Evolutionary conservation across 2,888 invertebrate species (phyloP).

Genomic region (Drosophila kuntzei): DNA sequence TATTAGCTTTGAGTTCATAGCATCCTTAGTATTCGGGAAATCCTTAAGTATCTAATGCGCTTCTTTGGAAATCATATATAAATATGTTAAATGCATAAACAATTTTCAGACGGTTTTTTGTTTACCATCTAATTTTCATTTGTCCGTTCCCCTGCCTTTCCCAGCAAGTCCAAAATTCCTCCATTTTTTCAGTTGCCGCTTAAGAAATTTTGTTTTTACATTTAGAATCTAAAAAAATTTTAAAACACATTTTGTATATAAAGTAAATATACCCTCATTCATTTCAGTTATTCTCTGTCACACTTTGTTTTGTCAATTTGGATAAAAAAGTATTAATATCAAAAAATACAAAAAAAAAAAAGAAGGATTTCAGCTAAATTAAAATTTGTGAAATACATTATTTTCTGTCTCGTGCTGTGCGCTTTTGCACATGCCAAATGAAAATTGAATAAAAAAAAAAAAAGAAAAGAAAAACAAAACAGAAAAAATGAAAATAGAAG

Average conservation of each 20-base stretch:
- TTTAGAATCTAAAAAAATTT: constrained; percentile 39
- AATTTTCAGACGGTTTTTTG: constrained; percentile 38
- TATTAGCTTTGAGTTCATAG: constrained; percentile 15
- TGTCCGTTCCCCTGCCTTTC: constrained; percentile 54
- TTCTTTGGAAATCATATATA: constrained; percentile 54
- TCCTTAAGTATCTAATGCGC: constrained; percentile 10
- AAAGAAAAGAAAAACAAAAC: constrained; percentile 32
- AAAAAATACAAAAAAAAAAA: constrained; percentile 31
- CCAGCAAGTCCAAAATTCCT: constrained; percentile 41
- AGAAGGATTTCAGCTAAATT: constrained; percentile 65
- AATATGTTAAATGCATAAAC: constrained; percentile 26
- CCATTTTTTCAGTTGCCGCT: constrained; percentile 36
- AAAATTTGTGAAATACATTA: constrained; percentile 21
- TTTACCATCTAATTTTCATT: constrained; percentile 54
- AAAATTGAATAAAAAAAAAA: constrained; percentile 29
- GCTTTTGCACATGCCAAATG: constrained; percentile 42
- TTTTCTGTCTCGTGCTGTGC: constrained; percentile 48
- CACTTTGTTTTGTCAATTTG: constrained; percentile 68
- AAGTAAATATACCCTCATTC: constrained; percentile 53
- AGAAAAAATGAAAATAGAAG: constrained; percentile 53
- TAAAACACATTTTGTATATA: constrained; percentile 64
- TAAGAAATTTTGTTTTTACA: constrained; percentile 28
- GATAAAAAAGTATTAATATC: constrained; percentile 33
- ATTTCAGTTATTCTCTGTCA: constrained; percentile 70
- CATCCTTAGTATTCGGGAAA: constrained; percentile 16